Evolutionary conservation across 1,140 invertebrate species (phyloP).

Genomic region (Aporrectodea caliginosa): DNA sequence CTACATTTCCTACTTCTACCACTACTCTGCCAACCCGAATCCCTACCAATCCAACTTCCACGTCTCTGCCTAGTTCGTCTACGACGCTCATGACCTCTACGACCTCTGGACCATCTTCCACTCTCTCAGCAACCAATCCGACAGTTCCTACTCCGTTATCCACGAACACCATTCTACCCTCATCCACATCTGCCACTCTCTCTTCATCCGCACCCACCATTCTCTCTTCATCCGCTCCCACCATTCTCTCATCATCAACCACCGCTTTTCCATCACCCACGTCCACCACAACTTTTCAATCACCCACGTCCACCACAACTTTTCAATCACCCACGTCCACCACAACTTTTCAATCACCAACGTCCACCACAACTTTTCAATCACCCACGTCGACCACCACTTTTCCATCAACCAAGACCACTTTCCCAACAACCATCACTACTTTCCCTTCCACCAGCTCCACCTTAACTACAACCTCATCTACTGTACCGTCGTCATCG

Average conservation of each 20-base stretch:
- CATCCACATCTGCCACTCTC: too few relatives aligned
- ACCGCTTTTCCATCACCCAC: too few relatives aligned
- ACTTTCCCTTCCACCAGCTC: background rate
- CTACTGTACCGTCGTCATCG: background rate
- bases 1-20: background rate
- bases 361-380: background rate
- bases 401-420: background rate
- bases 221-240: too few relatives aligned
- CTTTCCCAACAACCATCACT: background rate
- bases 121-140: too few relatives aligned
- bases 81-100: background rate
- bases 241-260: too few relatives aligned
- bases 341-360: too few relatives aligned
- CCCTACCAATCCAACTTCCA: background rate
- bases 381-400: background rate
- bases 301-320: too few relatives aligned
- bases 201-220: too few relatives aligned
- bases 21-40: background rate
- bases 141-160: too few relatives aligned
- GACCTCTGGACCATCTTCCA: background rate
- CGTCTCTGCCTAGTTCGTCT: background rate
- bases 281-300: too few relatives aligned
- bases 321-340: too few relatives aligned
- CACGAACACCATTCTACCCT: too few relatives aligned
- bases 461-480: background rate